Evolutionary conservation across 2,113 vertebrate species (phyloP), one percentile per base, ranked within the genome.

Genomic region (Stercorarius parasiticus): DNA sequence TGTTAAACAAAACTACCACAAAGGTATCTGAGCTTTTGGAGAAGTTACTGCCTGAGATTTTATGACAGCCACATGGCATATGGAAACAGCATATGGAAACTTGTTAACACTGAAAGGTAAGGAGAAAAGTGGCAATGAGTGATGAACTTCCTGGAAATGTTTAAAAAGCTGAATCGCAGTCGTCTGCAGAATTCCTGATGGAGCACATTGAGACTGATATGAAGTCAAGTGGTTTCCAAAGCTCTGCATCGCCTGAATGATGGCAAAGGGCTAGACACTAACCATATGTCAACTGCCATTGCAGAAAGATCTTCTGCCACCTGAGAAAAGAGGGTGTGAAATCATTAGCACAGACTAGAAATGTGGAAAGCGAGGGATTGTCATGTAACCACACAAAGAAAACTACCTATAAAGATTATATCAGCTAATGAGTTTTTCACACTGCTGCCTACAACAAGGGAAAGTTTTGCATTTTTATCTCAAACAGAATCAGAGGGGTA

Each of bases 131-230:
- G 91, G 66, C 89, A 79, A 88, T 94, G 95, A 97, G 47, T 93
- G 91, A 97, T 95, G 94, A 94, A 89, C 93, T 87, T 82, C 77
- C 88, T 93, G 91, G 73, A 97, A 97, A 94, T 61, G 62, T 80
- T 95, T 67, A 89, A 91, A 91, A 82, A 88, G 83, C 91, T 94
- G 95, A 94, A 89, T 86, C 86, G 80, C 52, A 80, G 94, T 95
- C 93, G 89, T 91, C 77, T 85, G 77, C 83, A 82, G 91, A 94
- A 96, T 93, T 96, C 91, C 94, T 94, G 93, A 82, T 70, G 84
- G 91, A 94, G 50, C 45, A 30, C 50, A 26, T 25, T 36, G 29
- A 95, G 84, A 95, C 11, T 91, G 94, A 95, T 85, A 88, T 16
- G 76, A 93, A 91, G 77, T 76, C 55, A 95, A 95, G 79, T 83